These are phyloP conservation scores for Clytia hemisphaerica DNA, from an alignment of 30 jellyfish, hydroid and myxozoan species.

Conservation along the genomic window DNA sequence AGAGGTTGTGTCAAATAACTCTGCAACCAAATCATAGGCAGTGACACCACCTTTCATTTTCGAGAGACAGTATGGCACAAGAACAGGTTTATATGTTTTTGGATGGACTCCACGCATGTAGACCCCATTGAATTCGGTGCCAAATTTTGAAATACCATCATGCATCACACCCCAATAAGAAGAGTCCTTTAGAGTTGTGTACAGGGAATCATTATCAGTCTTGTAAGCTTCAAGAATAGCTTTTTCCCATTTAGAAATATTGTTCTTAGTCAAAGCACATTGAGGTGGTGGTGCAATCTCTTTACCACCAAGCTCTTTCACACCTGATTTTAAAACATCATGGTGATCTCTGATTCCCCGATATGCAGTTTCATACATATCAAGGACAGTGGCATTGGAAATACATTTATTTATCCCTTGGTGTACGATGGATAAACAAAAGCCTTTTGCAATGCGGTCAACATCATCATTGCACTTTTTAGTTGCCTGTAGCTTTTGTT, in stretches of 20 bases:
- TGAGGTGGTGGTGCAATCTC: too few relatives aligned
- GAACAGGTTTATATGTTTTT: neutral
- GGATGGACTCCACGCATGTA: neutral
- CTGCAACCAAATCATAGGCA: neutral
- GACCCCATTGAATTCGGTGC: neutral
- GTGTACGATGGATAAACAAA: neutral
- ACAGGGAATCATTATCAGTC: neutral
- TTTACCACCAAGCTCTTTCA: neutral
- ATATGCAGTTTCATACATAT: neutral
- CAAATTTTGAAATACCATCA: neutral
- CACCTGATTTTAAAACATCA: neutral
- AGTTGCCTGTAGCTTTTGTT: neutral
- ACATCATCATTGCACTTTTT: neutral
- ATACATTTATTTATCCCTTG: neutral
- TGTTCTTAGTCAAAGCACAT: neutral
- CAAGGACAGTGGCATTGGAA: neutral
- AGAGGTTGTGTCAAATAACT: neutral
- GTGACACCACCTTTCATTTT: neutral
- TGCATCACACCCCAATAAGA: neutral
- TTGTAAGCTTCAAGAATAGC: neutral
- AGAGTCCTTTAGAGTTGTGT: neutral
- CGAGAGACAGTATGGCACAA: neutral
- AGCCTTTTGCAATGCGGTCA: neutral
- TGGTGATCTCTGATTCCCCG: neutral
- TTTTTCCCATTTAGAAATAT: neutral